Evolutionary conservation across 2,888 invertebrate species (phyloP).

Genomic region (Polydrusus tereticollis): DNA sequence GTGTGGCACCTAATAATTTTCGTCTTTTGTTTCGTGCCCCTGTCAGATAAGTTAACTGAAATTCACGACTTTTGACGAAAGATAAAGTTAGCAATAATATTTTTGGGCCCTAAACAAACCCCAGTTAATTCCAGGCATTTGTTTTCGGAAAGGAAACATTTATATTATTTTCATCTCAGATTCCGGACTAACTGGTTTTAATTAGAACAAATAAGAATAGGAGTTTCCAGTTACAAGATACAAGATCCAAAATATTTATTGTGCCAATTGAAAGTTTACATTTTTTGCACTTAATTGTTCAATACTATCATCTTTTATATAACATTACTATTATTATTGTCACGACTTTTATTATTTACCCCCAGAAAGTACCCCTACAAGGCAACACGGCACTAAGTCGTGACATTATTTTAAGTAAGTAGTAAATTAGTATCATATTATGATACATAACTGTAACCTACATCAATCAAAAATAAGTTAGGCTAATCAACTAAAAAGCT

Average conservation of each 20-base stretch:
- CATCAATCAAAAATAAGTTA: too few species aligned
- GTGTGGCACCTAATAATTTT: conserved; percentile 23
- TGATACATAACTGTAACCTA: too few species aligned
- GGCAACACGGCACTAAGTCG: too few species aligned
- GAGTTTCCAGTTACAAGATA: background rate
- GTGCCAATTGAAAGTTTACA: too few species aligned
- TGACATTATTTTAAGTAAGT: too few species aligned
- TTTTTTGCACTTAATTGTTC: too few species aligned
- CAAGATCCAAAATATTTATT: background rate
- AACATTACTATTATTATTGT: too few species aligned
- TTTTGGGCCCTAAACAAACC: conserved; percentile 20
- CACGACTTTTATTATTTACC: too few species aligned
- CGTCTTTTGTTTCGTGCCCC: conserved; percentile 3
- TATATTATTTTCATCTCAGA: background rate
- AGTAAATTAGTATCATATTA: too few species aligned
- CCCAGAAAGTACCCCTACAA: too few species aligned
- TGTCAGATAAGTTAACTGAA: conserved; percentile 16
- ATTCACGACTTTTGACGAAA: conserved; percentile 19
- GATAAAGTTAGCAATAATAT: conserved; percentile 11
- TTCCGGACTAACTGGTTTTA: background rate
- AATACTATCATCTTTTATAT: too few species aligned
- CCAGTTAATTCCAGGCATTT: conserved; percentile 4
- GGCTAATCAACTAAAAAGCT: too few species aligned
- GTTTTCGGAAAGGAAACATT: background rate
- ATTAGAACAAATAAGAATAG: conserved; percentile 2